Base-by-base conservation (phyloP, 1,140 invertebrate genomes). In the Aplysia californica region DNA sequence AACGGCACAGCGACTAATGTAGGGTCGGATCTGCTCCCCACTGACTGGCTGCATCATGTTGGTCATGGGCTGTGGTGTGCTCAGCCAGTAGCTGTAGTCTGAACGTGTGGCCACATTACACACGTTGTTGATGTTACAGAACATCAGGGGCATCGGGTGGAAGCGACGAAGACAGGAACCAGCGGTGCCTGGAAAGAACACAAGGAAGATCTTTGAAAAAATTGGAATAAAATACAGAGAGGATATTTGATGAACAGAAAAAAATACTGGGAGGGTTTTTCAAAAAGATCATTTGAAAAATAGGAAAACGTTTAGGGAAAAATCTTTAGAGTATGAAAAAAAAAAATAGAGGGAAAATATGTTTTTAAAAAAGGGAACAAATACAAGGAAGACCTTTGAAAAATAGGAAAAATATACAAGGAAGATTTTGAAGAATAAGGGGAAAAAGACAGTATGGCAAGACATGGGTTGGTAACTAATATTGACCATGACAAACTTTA, bases 1-100 rank as follows among this genome's bases (percentile, higher is more conserved):
- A 29, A 99, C 97, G 1, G 95, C 93, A 90, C 97, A 99, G 84
- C 96, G 82, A 76, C 86, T 87, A 76, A 88, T 88, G 76, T 86
- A 88, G 10, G 83, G 79, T 31, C 81, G 72, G 36, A 88, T 82
- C 44, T 79, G n/a, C n/a, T 77, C 56, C 0, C 87, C 87, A 29
- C 44, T 56, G 26, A 90, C 82, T 0, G 88, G 86, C 18, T 83
- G 77, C 88, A 89, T 89, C 82, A 85, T 87, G 38, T 84, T 80
- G 1, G 87, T 87, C 85, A 90, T 89, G 29, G 86, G 85, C 72
- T 89, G 84, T 20, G 82, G 79, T 6, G 89, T 90, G 6, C 87
- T 86, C 69, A 90, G 77, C 88, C 89, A 90, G 79, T 90, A 90
- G 69, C 86, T 88, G 82, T 88, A 88, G 78, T 90, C 89, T 65